phyloP scores from a whole-genome alignment of 2,888 invertebrate genomes.

The Philopedon plagiatum region DNA sequence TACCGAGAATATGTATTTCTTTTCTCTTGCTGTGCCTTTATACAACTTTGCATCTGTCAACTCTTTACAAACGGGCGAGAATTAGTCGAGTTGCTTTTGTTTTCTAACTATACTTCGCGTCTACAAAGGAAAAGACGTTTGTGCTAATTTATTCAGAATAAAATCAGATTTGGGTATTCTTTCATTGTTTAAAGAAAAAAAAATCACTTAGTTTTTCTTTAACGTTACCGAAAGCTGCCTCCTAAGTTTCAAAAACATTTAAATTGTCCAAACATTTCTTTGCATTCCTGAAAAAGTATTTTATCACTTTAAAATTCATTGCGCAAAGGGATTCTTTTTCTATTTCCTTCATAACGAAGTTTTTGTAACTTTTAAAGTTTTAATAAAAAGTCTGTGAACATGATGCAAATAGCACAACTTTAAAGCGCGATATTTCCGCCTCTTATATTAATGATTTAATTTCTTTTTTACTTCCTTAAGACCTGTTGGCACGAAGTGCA shows the following conservation, averaged over 20 bases:
- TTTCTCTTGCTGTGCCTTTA: slow-evolving; percentile 19
- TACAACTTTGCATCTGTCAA: slow-evolving; percentile 33
- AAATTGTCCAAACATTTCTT: not conserved
- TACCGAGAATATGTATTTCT: slow-evolving; percentile 31
- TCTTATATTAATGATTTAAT: not conserved
- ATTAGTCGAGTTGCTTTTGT: slow-evolving; percentile 16
- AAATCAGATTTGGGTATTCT: slow-evolving; percentile 16
- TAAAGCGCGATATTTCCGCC: not conserved
- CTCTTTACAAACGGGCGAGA: slow-evolving; percentile 22
- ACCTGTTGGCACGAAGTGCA: not conserved
- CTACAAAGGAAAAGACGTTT: slow-evolving; percentile 13
- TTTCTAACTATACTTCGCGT: slow-evolving; percentile 8
- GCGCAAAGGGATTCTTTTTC: not conserved
- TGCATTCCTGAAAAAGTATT: not conserved
- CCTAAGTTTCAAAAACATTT: not conserved
- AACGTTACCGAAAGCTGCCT: not conserved
- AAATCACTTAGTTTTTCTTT: not conserved
- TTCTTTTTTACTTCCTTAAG: not conserved
- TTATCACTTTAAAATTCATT: not conserved
- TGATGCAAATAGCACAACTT: not conserved
- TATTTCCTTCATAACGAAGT: not conserved
- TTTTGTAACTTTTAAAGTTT: not conserved
- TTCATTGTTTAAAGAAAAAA: not conserved
- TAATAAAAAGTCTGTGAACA: not conserved
- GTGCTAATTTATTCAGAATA: slow-evolving; percentile 16